Evolutionary conservation across 2,888 invertebrate species (phyloP), one percentile per base, ranked within the genome.

Genomic region (Drosophila melanosoma): DNA sequence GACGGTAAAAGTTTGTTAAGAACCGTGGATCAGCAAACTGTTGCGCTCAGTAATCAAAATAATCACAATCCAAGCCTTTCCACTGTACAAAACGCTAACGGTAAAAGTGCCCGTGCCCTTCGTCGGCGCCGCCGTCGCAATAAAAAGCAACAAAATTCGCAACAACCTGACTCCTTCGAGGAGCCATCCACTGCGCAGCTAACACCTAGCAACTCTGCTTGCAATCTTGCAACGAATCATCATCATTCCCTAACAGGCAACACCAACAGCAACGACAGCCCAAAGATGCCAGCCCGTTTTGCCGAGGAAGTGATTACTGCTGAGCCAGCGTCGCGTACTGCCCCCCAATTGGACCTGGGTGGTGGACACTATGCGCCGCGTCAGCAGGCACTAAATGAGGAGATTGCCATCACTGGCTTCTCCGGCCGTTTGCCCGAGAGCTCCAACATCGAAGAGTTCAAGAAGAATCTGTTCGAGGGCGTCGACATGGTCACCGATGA

Each of bases 401-500:
- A 96, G 69, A 95, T 98, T 86, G 97, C 97, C 87, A 96, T 98
- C 90, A 95, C 96, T 57, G 98, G 98, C 26, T 94, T 98, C 85
- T 97, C 97, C 65, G 97, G 96, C 67, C 96, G 99, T 79, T 95
- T 99, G 84, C 99, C 99, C 15, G 98, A 99, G 94, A 97, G 97
- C 78, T 95, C 96, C 87, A 96, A 94, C 93, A 96, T 99, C 91
- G 97, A 97, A 83, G 99, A 99, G 94, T 99, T 99, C 93, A 96
- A 96, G 90, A 95, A 97, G 89, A 96, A 99, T 93, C 95, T 99
- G 63, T 96, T 98, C 93, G 96, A 96, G 74, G 97, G 98, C 63
- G 95, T 98, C 52, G 99, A 99, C 93, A 96, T 99, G 94, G 96
- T 99, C 74, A 98, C 98, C 36, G 98, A 97, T 82, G 98, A 98